Base-by-base conservation (phyloP, 2,888 invertebrate species). In the Lasioglossum morio region DNA sequence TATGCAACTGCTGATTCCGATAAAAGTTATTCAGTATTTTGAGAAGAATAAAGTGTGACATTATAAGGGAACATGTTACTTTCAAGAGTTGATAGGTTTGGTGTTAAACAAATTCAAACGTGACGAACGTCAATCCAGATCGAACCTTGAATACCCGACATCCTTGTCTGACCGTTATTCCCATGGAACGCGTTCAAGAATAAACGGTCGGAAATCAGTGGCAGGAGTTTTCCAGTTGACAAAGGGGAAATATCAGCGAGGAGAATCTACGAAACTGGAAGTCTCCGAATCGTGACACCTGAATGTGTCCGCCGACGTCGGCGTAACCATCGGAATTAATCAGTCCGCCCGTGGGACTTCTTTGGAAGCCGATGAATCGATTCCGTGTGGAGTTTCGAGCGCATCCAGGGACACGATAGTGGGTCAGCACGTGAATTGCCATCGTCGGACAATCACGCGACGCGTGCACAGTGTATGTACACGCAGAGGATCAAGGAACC, bases 221-320 rank as follows among this genome's bases (percentile, higher is more conserved):
- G 14, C 66, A 7, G 66, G 10, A 23, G 4, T 34, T 23, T 34
- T 4, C 34, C 66, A 16, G 19, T 57, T 27, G 37, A 30, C 72
- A 77, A 63, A 78, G 78, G 30, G 19, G 27, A 73, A 72, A 60
- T 73, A 76, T 73, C 79, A 14, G 1, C 0, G 23, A 14, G 14
- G n/a, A 37, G 34, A 80, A 85, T 85, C 86, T 57, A 37, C 23
- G 63, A 57, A 48, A 53, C 60, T 60, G n/a, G 74, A 85, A 81
- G 81, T 81, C 63, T 46, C 23, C 0, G 79, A 37, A 81, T 87
- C 87, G 87, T 87, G 87, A 87, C 87, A 74, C 43, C 53, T 82
- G n/a, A 87, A 87, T 87, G 53, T 57, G 34, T 14, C 57, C 74
- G 14, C 19, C 72, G 85, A 40, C 30, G 2, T 1, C 57, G 57